Evolutionary conservation across 2,888 invertebrate genomes (phyloP), one percentile per base, ranked within the genome.

Genomic region (Pollenia griseotomentosa): DNA sequence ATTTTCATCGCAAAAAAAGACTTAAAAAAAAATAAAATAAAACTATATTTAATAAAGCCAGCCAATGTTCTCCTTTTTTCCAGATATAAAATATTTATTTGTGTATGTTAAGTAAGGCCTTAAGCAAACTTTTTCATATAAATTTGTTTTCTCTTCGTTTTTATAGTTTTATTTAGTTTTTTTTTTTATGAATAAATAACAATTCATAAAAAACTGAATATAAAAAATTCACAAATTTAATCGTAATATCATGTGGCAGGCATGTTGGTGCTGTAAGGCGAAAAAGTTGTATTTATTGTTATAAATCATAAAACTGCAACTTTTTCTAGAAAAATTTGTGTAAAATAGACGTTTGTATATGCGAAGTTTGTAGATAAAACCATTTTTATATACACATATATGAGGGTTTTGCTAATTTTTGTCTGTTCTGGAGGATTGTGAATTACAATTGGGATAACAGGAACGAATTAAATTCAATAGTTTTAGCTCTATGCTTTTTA

Each of bases 241-340:
- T 33, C 12, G 33, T 33, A 51, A 53, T 46, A 51, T 19, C 46
- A 57, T 66, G 48, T 16, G 46, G 75, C 12, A 75, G 44, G 75
- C 12, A 75, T 19, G n/a, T 44, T 7, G 14, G 3, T 65, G 44
- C 16, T 4, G 11, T 42, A 11, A 61, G 12, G 19, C 14, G 9
- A 23, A 46, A n/a, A 33, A 33, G 33, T 33, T 42, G 19, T 66
- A 66, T 77, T 66, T 55, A 46, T 77, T 66, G 19, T 40, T 33
- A 78, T 78, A 78, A 68, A 68, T 59, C 78, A 78, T 59, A 59
- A 8, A 73, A 55, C 55, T 44, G 6, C 40, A 42, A 66, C 65
- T 63, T 55, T 12, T 6, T 33, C 33, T 33, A 33, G 33, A 33
- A 33, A 33, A 33, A 0, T 6, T 33, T 33, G 6, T 33, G 33